Evolutionary conservation across 2,113 vertebrate genomes (phyloP).

Genomic region (Phyllostomus hastatus): DNA sequence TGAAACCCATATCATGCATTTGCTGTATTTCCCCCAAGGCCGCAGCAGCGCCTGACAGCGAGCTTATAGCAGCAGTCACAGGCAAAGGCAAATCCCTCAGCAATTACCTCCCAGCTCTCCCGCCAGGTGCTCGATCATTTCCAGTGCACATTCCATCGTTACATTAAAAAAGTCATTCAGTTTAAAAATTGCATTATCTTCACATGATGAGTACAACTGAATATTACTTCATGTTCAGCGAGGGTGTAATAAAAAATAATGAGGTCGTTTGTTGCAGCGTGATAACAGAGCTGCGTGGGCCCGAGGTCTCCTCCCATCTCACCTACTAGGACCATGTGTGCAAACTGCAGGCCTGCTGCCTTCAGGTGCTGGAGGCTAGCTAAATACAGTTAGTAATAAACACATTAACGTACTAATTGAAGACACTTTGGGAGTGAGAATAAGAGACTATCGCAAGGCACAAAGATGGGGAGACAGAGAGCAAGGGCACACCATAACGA

Average conservation of each 20-base stretch:
- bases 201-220: neutral
- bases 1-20: neutral
- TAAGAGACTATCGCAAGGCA: neutral
- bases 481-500: neutral
- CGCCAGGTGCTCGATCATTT: neutral
- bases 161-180: neutral
- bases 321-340: neutral
- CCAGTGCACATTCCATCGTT: neutral
- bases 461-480: neutral
- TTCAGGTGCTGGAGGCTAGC: neutral
- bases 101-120: neutral
- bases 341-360: neutral
- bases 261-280: neutral
- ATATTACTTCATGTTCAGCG: neutral
- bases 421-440: neutral
- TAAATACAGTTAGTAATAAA: neutral
- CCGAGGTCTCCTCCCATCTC: neutral
- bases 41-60: neutral
- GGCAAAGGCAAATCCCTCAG: neutral
- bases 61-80: neutral
- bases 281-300: neutral
- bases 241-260: neutral
- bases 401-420: neutral
- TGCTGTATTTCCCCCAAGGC: neutral
- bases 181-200: neutral